phyloP scores from a whole-genome alignment of 2,113 vertebrate genomes.

The Antidorcas marsupialis region DNA sequence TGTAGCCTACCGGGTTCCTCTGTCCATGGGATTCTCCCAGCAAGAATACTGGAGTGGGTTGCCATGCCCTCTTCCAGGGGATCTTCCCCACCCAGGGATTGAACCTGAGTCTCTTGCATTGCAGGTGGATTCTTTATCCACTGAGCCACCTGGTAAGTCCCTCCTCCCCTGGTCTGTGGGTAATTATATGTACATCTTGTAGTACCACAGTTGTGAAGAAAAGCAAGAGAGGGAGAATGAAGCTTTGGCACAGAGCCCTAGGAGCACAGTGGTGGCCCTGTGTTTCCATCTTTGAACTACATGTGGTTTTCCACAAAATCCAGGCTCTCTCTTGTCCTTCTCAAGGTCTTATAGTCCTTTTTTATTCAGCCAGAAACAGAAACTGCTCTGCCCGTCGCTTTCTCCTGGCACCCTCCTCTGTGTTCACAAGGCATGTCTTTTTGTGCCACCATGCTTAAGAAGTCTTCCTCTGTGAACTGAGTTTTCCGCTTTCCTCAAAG shows the following conservation, averaged over 20 bases:
- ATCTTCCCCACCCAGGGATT: not conserved
- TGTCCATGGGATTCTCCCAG: not conserved
- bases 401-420: not conserved
- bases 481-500: constrained; percentile 42
- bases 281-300: not conserved
- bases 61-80: not conserved
- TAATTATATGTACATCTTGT: not conserved
- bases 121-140: not conserved
- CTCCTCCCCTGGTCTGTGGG: not conserved
- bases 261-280: not conserved
- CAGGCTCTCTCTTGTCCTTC: not conserved
- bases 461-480: not conserved
- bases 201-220: not conserved
- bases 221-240: not conserved
- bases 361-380: not conserved
- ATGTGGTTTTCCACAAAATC: not conserved
- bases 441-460: not conserved
- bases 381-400: not conserved
- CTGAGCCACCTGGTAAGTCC: not conserved
- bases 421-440: not conserved
- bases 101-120: not conserved
- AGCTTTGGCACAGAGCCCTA: not conserved
- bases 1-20: not conserved
- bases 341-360: not conserved
- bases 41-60: not conserved